phyloP scores from a whole-genome alignment of 2,113 vertebrate species.

The Gobiocypris rarus region DNA sequence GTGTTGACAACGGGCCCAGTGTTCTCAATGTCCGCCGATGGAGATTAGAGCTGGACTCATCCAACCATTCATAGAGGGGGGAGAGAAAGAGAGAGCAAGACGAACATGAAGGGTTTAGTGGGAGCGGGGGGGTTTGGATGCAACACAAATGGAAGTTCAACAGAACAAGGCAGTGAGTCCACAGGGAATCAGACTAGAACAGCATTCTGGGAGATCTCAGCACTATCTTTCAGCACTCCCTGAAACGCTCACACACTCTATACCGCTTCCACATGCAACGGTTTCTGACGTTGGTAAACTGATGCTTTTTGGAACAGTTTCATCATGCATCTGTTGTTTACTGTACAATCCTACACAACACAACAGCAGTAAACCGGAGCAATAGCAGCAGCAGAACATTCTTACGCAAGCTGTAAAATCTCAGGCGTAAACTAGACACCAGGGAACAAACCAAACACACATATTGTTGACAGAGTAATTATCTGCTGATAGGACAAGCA shows the following conservation, averaged over 20 bases:
- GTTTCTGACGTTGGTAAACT: neutral
- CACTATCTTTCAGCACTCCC: constrained; percentile 8
- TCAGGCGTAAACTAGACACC: constrained; percentile 15
- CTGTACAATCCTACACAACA: neutral
- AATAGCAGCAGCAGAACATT: neutral
- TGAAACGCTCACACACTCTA: neutral
- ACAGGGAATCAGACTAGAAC: constrained; percentile 10
- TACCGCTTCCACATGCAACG: neutral
- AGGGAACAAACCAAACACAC: constrained; percentile 27
- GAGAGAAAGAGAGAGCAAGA: neutral
- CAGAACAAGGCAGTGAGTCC: constrained; percentile 19
- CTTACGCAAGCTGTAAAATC: constrained; percentile 25
- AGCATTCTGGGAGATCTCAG: constrained; percentile 1
- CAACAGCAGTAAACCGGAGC: neutral
- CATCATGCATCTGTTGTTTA: neutral
- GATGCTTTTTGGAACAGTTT: neutral
- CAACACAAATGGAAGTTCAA: constrained; percentile 42
- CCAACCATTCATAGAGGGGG: constrained; percentile 57
- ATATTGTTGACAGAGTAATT: constrained; percentile 47
- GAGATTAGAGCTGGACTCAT: constrained; percentile 72
- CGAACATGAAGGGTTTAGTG: neutral
- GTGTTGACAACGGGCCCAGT: constrained; percentile 76
- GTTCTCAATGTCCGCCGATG: constrained; percentile 68
- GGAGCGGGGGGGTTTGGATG: neutral
- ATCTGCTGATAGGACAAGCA: constrained; percentile 22